Evolutionary conservation across 2,888 invertebrate genomes (phyloP).

Genomic region (Beris chalybata): DNA sequence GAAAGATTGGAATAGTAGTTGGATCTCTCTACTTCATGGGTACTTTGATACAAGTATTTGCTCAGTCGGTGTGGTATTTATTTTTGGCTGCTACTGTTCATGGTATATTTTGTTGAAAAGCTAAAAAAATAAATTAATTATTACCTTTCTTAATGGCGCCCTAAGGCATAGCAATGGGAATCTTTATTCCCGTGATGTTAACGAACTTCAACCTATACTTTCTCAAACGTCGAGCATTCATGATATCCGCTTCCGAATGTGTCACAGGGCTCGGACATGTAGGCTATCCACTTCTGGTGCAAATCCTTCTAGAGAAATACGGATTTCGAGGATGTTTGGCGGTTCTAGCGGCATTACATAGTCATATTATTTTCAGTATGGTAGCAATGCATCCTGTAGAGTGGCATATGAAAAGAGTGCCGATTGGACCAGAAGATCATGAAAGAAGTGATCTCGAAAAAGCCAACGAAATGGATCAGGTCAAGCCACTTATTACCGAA

Average conservation of each 20-base stretch:
- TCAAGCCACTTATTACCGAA: slow-evolving; percentile 31
- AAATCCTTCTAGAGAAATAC: slow-evolving; percentile 63
- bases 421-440: slow-evolving; percentile 54
- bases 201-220: slow-evolving; percentile 68
- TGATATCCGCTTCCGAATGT: slow-evolving; percentile 76
- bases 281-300: slow-evolving; percentile 67
- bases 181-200: no score
- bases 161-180: no score
- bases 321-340: slow-evolving; percentile 72
- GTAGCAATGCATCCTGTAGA: slow-evolving; percentile 73
- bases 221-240: slow-evolving; percentile 66
- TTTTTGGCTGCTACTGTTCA: slow-evolving; percentile 52
- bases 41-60: slow-evolving; percentile 4
- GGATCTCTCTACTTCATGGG: slow-evolving; percentile 1
- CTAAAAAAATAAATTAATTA: no score
- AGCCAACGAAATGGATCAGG: slow-evolving; percentile 6
- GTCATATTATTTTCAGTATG: slow-evolving; percentile 70
- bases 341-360: slow-evolving; percentile 67
- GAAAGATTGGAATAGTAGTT: slow-evolving; percentile 6
- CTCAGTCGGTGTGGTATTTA: not conserved
- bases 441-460: not conserved
- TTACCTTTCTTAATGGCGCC: no score
- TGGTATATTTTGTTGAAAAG: slow-evolving; percentile 52
- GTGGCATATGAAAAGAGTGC: slow-evolving; percentile 65
- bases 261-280: slow-evolving; percentile 70